Conservation (phyloP, 1,140 invertebrate species). For the Dendroctonus ponderosae region DNA sequence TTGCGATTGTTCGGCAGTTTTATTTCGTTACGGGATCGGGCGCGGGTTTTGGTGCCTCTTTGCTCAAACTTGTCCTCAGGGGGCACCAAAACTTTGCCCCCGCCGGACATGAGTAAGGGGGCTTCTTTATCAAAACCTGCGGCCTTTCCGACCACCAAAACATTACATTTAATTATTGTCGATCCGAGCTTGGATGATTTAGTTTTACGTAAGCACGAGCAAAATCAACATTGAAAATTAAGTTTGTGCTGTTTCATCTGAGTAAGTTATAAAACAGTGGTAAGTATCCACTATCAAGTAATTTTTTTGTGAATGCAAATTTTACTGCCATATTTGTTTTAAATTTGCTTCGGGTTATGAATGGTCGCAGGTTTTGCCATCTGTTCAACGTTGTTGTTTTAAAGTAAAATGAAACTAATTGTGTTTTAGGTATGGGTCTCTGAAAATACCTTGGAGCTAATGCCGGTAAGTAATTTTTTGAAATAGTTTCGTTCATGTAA, state of each 20-base stretch:
- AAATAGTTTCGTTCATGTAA: neutral
- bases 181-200: too few relatives aligned
- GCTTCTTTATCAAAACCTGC: slow-evolving; percentile 49
- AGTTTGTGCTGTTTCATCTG: too few relatives aligned
- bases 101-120: slow-evolving; percentile 53
- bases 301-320: too few relatives aligned
- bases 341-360: too few relatives aligned
- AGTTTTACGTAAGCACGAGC: too few relatives aligned
- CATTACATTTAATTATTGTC: too few relatives aligned
- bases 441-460: slow-evolving; percentile 66
- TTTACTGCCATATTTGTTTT: too few relatives aligned
- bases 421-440: slow-evolving; percentile 65
- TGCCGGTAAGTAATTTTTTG: slow-evolving; percentile 64
- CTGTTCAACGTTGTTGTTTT: neutral
- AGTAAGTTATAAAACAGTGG: too few relatives aligned
- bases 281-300: too few relatives aligned
- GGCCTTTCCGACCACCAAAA: slow-evolving; percentile 33
- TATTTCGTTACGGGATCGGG: slow-evolving; percentile 45
- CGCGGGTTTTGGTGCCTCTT: slow-evolving; percentile 53
- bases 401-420: slow-evolving; percentile 2
- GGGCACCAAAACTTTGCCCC: slow-evolving; percentile 73
- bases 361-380: slow-evolving; percentile 30
- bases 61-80: slow-evolving; percentile 48
- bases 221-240: too few relatives aligned
- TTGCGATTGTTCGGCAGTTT: slow-evolving; percentile 45